phyloP scores from a whole-genome alignment of 2,113 vertebrate species.

The Dromaius novaehollandiae region DNA sequence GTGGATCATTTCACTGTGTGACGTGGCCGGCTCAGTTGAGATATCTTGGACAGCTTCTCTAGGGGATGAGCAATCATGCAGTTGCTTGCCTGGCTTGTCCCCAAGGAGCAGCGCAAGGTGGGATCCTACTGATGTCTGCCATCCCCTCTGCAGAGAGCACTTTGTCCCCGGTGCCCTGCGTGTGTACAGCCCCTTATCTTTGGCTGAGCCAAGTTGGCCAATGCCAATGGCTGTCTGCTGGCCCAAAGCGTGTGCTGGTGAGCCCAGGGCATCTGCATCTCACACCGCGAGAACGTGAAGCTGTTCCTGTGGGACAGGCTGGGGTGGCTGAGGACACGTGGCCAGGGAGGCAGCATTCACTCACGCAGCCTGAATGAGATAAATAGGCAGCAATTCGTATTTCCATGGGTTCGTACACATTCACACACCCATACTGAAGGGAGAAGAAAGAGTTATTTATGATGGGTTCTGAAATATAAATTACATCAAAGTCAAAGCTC shows the following conservation, averaged over 20 bases:
- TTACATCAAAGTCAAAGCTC: constrained; percentile 62
- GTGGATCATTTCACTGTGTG: background rate
- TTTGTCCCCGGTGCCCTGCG: background rate
- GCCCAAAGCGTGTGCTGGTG: background rate
- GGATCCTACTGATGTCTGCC: background rate
- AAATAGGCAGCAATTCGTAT: constrained; percentile 10
- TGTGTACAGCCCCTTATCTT: background rate
- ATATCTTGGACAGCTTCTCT: background rate
- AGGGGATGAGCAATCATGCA: constrained; percentile 5
- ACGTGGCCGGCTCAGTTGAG: background rate
- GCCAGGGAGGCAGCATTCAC: background rate
- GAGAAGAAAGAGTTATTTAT: constrained; percentile 59
- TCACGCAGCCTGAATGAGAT: background rate
- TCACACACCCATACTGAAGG: background rate
- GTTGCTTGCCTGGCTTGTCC: background rate
- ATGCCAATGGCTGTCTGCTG: too few species aligned
- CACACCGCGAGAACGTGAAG: background rate
- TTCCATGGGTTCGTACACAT: background rate
- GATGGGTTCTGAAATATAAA: constrained; percentile 50
- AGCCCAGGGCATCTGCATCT: background rate
- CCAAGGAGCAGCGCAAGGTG: background rate
- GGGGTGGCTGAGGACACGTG: background rate
- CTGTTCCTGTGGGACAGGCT: background rate
- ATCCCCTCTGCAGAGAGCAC: background rate
- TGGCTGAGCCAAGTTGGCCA: background rate